A percentile compares a stretch with the other conserved stretches of the same genome.
phyloP scores from a whole-genome alignment of 1,140 invertebrate genomes.

The Leptopilina clavipes region DNA sequence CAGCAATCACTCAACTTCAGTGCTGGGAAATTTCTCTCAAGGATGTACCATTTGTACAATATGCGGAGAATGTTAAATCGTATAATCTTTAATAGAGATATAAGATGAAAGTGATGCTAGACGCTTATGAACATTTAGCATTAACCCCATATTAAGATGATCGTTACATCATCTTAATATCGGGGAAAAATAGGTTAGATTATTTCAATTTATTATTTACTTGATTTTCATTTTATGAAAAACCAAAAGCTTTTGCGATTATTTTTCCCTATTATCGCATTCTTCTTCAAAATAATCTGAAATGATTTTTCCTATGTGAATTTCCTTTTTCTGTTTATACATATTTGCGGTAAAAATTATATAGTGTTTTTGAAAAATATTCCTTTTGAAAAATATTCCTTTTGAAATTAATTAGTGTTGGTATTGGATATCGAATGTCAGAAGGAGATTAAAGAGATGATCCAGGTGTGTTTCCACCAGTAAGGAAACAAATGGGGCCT shows the following conservation, averaged over 20 bases:
- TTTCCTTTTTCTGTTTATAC: background rate
- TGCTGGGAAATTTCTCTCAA: background rate
- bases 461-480: background rate
- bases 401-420: no score
- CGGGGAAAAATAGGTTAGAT: no score
- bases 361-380: no score
- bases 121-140: background rate
- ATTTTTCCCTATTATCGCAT: no score
- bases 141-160: background rate
- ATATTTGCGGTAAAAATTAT: no score
- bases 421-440: background rate
- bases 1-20: conserved; percentile 2
- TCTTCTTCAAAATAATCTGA: no score
- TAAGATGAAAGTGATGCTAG: conserved; percentile 14
- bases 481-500: conserved; percentile 6
- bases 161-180: background rate
- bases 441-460: background rate
- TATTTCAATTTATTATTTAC: no score
- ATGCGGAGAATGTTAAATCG: conserved; percentile 2
- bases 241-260: no score
- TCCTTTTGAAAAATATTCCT: no score
- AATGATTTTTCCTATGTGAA: no score
- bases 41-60: background rate
- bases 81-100: conserved; percentile 11
- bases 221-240: no score